Evolutionary conservation across 2,888 invertebrate genomes (phyloP).

Genomic region (Chydorus sphaericus): DNA sequence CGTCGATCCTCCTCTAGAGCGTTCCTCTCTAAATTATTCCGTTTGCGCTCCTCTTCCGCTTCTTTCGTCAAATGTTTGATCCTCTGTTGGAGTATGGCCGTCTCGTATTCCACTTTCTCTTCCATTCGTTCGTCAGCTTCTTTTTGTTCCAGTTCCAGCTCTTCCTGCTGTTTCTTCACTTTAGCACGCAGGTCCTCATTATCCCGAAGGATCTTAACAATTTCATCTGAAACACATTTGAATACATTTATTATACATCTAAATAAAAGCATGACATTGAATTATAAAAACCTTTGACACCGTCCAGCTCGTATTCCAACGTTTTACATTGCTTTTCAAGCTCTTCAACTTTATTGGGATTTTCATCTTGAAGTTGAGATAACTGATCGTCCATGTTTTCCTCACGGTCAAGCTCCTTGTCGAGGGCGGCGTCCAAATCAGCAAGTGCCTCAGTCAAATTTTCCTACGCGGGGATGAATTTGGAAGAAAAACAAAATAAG

Average conservation of each 20-base stretch:
- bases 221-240: constrained; percentile 19
- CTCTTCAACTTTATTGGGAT: constrained; percentile 14
- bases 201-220: constrained; percentile 25
- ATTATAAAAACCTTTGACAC: constrained; percentile 20
- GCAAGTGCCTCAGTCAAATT: constrained; percentile 12
- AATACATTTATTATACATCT: not conserved
- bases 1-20: constrained; percentile 37
- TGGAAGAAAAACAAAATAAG: no score
- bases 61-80: constrained; percentile 9
- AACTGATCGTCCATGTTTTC: not conserved
- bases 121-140: constrained; percentile 14
- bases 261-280: not conserved
- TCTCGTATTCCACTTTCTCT: constrained; percentile 13
- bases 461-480: not conserved
- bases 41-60: constrained; percentile 8
- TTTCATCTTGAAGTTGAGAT: not conserved
- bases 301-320: constrained; percentile 22
- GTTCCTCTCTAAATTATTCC: constrained; percentile 26
- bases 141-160: constrained; percentile 10
- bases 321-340: constrained; percentile 23
- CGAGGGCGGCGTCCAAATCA: constrained; percentile 12
- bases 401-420: not conserved
- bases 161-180: not conserved
- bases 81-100: constrained; percentile 14
- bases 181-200: constrained; percentile 20